These are phyloP conservation scores for Coluber constrictor DNA, from an alignment of 2,797 vertebrate species.

Conservation along the genomic window DNA sequence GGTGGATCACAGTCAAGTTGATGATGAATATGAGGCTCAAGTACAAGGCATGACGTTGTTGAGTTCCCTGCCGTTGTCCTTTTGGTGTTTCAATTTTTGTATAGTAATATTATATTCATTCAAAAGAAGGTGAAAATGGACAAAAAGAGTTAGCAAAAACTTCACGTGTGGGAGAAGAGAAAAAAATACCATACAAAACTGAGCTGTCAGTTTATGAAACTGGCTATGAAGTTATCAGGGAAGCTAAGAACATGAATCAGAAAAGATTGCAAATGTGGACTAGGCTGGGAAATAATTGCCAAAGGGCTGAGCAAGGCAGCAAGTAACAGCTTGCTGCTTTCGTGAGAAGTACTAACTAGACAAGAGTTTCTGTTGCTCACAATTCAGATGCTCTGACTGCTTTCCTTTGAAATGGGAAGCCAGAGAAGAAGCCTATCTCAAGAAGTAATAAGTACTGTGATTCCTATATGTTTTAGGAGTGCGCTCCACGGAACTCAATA, in stretches of 20 bases:
- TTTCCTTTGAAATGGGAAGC: neutral
- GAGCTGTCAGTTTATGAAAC: neutral
- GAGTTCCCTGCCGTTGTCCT: neutral
- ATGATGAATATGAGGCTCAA: neutral
- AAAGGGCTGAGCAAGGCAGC: neutral
- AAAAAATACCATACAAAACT: neutral
- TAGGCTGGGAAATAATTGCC: neutral
- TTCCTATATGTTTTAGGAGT: neutral
- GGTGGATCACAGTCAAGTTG: neutral
- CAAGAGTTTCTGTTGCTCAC: neutral
- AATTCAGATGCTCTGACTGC: neutral
- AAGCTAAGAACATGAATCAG: neutral
- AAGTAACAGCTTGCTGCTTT: neutral
- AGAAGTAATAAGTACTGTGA: neutral
- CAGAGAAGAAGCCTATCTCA: neutral
- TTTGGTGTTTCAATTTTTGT: neutral
- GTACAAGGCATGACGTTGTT: neutral
- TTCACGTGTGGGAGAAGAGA: neutral
- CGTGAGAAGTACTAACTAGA: neutral
- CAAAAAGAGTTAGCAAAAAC: neutral
- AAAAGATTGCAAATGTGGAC: conserved; percentile 4
- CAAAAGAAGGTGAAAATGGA: neutral
- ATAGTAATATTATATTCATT: neutral
- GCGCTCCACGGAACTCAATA: neutral
- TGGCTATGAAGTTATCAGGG: neutral